Percentiles rank a stretch among this genome's conserved stretches.
phyloP scores from a whole-genome alignment of 2,797 vertebrate species.

The Ptychadena robeensis region DNA sequence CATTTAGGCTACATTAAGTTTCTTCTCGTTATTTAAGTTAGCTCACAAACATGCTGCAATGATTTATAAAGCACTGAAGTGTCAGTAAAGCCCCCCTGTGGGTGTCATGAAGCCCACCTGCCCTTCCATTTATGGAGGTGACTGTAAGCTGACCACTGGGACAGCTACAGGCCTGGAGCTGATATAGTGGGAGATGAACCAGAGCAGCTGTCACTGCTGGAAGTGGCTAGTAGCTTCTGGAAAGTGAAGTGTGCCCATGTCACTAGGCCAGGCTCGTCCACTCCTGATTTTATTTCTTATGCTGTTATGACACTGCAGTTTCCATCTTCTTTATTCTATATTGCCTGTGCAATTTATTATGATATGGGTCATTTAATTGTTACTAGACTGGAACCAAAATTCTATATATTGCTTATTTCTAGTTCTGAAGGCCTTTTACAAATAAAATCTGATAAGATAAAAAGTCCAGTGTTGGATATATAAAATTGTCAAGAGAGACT shows the following conservation, averaged over 20 bases:
- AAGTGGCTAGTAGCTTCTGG: constrained; percentile 79
- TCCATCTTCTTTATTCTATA: background rate
- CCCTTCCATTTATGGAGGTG: constrained; percentile 70
- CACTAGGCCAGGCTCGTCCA: constrained; percentile 19
- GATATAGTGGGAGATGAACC: constrained; percentile 53
- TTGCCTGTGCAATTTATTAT: no score
- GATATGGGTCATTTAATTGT: no score
- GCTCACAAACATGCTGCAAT: background rate
- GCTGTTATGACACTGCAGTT: background rate
- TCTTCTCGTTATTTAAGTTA: constrained; percentile 1
- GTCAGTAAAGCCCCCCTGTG: background rate
- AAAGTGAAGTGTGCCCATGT: constrained; percentile 63
- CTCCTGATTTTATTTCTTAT: constrained; percentile 17
- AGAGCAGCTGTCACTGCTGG: constrained; percentile 70
- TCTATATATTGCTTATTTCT: no score
- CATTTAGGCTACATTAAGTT: background rate
- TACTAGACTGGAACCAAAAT: no score
- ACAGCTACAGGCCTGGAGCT: constrained; percentile 40
- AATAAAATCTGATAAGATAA: no score
- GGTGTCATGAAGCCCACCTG: constrained; percentile 54
- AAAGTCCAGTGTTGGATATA: no score
- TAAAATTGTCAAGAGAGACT: no score
- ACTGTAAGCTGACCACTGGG: constrained; percentile 64
- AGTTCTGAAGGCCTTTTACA: no score
- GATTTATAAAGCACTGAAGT: background rate